These are phyloP conservation scores for Perizoma flavofasciatum DNA, from an alignment of 2,888 invertebrate genomes.

Conservation along the genomic window DNA sequence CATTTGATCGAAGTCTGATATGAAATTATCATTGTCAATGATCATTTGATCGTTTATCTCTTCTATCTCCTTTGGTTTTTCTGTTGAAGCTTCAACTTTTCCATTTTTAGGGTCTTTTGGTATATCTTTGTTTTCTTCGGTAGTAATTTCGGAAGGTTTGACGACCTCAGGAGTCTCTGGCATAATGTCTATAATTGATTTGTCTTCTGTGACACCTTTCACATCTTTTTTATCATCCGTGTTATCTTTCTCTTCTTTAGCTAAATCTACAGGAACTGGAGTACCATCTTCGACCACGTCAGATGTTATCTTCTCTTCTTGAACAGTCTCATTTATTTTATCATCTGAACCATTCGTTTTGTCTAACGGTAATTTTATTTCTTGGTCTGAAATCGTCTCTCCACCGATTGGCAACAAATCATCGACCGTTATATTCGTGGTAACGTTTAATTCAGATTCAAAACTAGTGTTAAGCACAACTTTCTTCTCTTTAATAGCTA, in stretches of 20 bases:
- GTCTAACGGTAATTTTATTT: slow-evolving; percentile 63
- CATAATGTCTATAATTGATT: slow-evolving; percentile 44
- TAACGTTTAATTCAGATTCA: slow-evolving; percentile 77
- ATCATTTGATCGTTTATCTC: slow-evolving; percentile 65
- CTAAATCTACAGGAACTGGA: slow-evolving; percentile 55
- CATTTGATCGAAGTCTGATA: slow-evolving; percentile 82
- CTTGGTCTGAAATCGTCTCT: slow-evolving; percentile 67
- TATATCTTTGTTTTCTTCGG: slow-evolving; percentile 59
- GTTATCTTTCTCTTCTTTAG: slow-evolving; percentile 59
- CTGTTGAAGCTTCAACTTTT: slow-evolving; percentile 53
- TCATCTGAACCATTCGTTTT: slow-evolving; percentile 65
- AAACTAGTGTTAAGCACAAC: slow-evolving; percentile 86
- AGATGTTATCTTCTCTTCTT: slow-evolving; percentile 57
- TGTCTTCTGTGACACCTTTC: slow-evolving; percentile 55
- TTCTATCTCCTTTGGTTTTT: slow-evolving; percentile 68
- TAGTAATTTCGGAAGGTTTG: slow-evolving; percentile 50
- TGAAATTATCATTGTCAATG: slow-evolving; percentile 78
- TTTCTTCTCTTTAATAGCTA: slow-evolving; percentile 87
- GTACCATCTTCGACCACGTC: slow-evolving; percentile 54
- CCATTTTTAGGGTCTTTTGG: slow-evolving; percentile 57
- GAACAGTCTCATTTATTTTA: slow-evolving; percentile 61
- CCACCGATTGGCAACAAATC: slow-evolving; percentile 62
- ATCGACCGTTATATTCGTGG: slow-evolving; percentile 73
- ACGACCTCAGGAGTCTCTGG: slow-evolving; percentile 48
- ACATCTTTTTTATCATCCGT: slow-evolving; percentile 59